Base-by-base conservation (phyloP, 2,888 invertebrate species). In the Papilio gigon region DNA sequence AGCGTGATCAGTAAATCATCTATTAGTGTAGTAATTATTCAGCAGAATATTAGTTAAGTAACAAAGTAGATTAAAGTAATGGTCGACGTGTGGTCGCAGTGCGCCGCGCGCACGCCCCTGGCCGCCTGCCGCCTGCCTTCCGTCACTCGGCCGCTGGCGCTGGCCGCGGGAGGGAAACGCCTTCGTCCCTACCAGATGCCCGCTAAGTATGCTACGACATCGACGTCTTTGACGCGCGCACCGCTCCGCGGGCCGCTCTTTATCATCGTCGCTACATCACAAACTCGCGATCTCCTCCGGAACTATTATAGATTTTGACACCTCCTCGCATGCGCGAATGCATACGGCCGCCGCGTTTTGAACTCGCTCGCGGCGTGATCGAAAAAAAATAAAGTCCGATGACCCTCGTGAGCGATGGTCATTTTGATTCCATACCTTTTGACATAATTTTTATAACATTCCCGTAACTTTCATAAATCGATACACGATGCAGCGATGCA, bases 401-500 rank as follows among this genome's bases (percentile, higher is more conserved):
- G 87, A 89, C 87, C 87, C 85, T 83, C 80, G 73, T 73, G 79
- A 78, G 80, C 72, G 75, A 86, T 83, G 74, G 80, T 83, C 76
- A 78, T 75, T 77, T 76, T 78, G 70, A 72, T 80, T 73, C 79
- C 74, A 68, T 70, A 74, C 73, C 75, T 74, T 77, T 75, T 68
- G 75, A 77, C 78, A 80, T 74, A 74, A 80, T 79, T 78, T 70
- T 72, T 71, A 77, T 78, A 71, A 79, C 75, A 78, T 78, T 83
- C 76, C 79, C 73, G 74, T 81, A 84, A 86, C 79, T 88, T 86
- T 85, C 76, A 81, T 84, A 84, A 89, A 91, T 90, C 92, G 86
- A 92, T 92, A 91, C 87, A 89, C 89, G 88, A 90, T 92, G 92
- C 92, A 92, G 88, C 87, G 91, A 90, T 92, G 92, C 92, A 92